Percentiles rank a stretch among this genome's conserved stretches.
Conservation (phyloP, 1,140 invertebrate species). For the Thaumatotibia leucotreta region DNA sequence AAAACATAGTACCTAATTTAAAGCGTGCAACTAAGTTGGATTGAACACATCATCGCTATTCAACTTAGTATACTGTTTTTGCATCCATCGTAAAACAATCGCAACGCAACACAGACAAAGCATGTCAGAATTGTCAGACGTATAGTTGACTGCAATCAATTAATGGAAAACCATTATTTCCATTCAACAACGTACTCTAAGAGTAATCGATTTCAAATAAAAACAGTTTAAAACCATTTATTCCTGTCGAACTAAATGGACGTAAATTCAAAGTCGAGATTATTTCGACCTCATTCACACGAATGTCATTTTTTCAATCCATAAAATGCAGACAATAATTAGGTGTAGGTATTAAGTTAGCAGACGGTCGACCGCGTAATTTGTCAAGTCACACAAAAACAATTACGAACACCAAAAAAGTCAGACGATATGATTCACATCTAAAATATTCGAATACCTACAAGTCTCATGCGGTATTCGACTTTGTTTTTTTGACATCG, state of each 20-base stretch:
- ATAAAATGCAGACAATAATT: slow-evolving; percentile 11
- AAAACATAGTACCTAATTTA: no score
- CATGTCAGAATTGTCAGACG: no score
- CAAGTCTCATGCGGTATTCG: background rate
- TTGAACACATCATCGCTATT: no score
- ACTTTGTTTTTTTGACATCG: background rate
- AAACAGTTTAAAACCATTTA: slow-evolving; percentile 33
- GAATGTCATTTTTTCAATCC: slow-evolving; percentile 51
- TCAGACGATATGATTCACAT: background rate
- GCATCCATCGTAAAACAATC: background rate
- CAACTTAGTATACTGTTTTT: no score
- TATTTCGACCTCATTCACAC: slow-evolving; percentile 42
- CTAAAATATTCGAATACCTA: background rate
- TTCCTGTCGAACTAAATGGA: slow-evolving; percentile 49
- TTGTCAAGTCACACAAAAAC: slow-evolving; percentile 13
- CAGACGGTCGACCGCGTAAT: slow-evolving; percentile 5
- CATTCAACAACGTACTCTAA: background rate
- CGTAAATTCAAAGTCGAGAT: slow-evolving; percentile 43
- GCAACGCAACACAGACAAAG: background rate
- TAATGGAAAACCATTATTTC: background rate
- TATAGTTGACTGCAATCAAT: background rate
- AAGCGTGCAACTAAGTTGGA: no score
- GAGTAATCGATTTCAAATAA: slow-evolving; percentile 16
- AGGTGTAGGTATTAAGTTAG: slow-evolving; percentile 8
- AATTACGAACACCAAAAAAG: slow-evolving; percentile 4